Base-by-base conservation (phyloP, 2,888 invertebrate genomes). In the Aphrophora alni region DNA sequence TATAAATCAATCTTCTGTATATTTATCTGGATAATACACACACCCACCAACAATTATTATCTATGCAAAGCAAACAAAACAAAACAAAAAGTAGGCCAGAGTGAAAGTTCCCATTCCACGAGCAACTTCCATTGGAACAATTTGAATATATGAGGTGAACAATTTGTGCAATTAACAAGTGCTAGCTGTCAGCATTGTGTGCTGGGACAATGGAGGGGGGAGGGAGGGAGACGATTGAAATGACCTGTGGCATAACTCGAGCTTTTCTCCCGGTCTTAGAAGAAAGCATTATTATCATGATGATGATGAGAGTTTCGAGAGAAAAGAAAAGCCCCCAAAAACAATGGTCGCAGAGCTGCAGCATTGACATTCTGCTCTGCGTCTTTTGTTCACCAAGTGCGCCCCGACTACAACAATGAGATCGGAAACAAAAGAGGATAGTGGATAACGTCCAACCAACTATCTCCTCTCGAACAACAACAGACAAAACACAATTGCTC, bases 341-440 rank as follows among this genome's bases (percentile, higher is more conserved):
- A 70, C 69, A 77, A 70, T 70, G 77, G 25, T 21, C 21, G 3
- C 21, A 21, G 21, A 21, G 59, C 59, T 59, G 77, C 77, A 69
- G 77, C 77, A 82, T 82, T 80, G 75, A 82, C 82, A 82, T 78
- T 77, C 80, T 75, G 78, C 77, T 70, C 83, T 82, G 82, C 82
- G 82, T 82, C 82, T 82, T 82, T 83, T 83, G 83, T 83, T 83
- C 82, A 79, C 82, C 82, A 81, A 83, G 83, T 83, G 83, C 82
- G 82, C 78, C 80, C 74, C 75, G 69, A 75, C 70, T 78, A 75
- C 81, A 80, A 83, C 83, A 83, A 83, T 83, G 82, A 83, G 83
- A 83, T 83, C 82, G 82, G 83, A 83, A 83, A 83, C 83, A 83
- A 83, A 82, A 82, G 83, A 74, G 77, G 68, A 77, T 33, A 78